Base-by-base conservation (phyloP, 2,888 invertebrate genomes). In the Beris chalybata region DNA sequence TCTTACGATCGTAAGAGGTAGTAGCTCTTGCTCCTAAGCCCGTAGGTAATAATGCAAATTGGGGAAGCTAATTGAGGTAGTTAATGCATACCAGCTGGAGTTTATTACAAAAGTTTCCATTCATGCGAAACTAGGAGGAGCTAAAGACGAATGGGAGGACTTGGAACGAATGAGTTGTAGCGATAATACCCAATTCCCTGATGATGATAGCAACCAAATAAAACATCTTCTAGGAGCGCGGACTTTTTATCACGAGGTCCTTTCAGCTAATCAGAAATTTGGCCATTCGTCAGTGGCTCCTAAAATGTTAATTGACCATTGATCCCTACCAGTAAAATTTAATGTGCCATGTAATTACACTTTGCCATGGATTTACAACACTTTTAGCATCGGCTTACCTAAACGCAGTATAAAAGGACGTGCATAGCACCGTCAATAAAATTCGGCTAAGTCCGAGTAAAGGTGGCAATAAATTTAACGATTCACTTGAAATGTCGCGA, bases 281-380 rank as follows among this genome's bases (percentile, higher is more conserved):
- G 38, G 5, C 5, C 5, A 9, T 38, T 38, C 38, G 38, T 38
- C 5, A 38, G 38, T 38, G 38, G 13, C 61, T 29, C 38, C 38
- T 52, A 61, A 50, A 61, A 61, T 50, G 52, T 61, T 61, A 61
- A 61, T 61, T 61, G 61, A 52, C 61, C 61, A 61, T 61, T 61
- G 32, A 61, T 61, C 61, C 61, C 31, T 52, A 22, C 38, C 32
- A 38, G 52, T 61, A 61, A 61, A 61, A 52, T 61, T 61, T 50
- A 50, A 61, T 61, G 61, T 50, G 13, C 50, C 61, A 61, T 61
- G 61, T 61, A 61, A 61, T 61, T 61, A 50, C 52, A 38, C 29
- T 22, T 61, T 43, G 32, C 50, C 38, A 50, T 50, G 50, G 61
- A 61, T 61, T 61, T 50, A 38, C 22, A 38, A 38, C 32, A 43